phyloP scores from a whole-genome alignment of 2,888 invertebrate species.

The Cancer borealis region DNA sequence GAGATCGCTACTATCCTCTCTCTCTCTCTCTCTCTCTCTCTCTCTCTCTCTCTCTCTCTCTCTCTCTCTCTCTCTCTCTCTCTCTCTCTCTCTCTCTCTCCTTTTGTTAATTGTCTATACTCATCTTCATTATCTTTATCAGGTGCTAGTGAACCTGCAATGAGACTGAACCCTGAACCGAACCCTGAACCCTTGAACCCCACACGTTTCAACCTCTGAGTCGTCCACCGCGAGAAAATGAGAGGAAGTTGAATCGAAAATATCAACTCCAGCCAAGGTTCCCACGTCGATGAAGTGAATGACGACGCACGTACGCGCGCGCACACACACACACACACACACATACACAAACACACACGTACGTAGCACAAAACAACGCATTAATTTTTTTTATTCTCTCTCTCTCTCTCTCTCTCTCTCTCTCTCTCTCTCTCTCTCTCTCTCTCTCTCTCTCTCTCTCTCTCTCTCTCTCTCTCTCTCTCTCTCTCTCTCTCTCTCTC shows the following conservation, averaged over 20 bases:
- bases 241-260: not conserved
- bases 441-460: conserved; percentile 42
- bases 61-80: conserved; percentile 33
- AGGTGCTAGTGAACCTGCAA: too few species aligned
- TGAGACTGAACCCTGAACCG: too few species aligned
- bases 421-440: too few species aligned
- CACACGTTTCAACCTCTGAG: too few species aligned
- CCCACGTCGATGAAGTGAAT: too few species aligned
- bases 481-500: conserved; percentile 1
- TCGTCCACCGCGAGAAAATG: not conserved
- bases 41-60: conserved; percentile 42
- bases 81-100: not conserved
- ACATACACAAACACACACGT: too few species aligned
- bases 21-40: not conserved
- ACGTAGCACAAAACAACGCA: too few species aligned
- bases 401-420: too few species aligned
- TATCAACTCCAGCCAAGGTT: too few species aligned
- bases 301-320: too few species aligned
- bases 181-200: not conserved
- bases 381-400: too few species aligned
- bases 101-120: not conserved
- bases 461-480: conserved; percentile 45
- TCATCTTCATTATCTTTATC: not conserved
- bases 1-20: not conserved
- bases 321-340: too few species aligned